Evolutionary conservation across 1,140 invertebrate genomes (phyloP).

Genomic region (Conopomorpha cramerella): DNA sequence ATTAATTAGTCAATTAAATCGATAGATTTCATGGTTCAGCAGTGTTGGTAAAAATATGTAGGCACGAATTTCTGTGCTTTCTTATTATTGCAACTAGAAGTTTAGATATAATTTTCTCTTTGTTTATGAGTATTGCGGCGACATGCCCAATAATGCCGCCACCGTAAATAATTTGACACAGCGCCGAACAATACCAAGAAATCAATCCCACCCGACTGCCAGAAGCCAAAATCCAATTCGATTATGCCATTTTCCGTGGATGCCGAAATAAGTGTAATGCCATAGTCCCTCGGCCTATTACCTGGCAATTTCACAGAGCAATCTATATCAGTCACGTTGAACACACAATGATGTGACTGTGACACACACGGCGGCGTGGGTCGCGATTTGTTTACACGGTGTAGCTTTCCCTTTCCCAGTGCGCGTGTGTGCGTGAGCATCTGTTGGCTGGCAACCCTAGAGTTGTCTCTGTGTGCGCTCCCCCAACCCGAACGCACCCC

Average conservation of each 20-base stretch:
- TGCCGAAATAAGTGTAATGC: slow-evolving; percentile 52
- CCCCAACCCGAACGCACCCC: slow-evolving; percentile 35
- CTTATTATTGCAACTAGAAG: no score
- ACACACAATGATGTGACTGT: slow-evolving; percentile 38
- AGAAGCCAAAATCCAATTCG: slow-evolving; percentile 49
- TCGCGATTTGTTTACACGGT: slow-evolving; percentile 55
- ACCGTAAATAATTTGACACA: no score
- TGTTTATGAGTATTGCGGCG: no score
- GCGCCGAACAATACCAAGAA: no score
- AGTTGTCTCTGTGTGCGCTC: slow-evolving; percentile 26
- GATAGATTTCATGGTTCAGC: no score
- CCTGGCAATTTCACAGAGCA: slow-evolving; percentile 60
- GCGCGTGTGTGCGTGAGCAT: slow-evolving; percentile 42
- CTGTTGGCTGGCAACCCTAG: slow-evolving; percentile 33
- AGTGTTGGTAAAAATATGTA: no score
- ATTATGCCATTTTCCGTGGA: slow-evolving; percentile 45
- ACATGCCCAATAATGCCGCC: no score
- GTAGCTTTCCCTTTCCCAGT: slow-evolving; percentile 51
- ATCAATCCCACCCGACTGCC: no score
- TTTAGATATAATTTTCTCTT: no score
- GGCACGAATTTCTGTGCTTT: no score
- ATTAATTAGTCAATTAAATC: no score
- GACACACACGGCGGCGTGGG: slow-evolving; percentile 38
- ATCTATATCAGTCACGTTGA: slow-evolving; percentile 43
- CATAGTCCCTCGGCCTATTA: slow-evolving; percentile 56